Percentiles rank a stretch among this genome's conserved stretches.
Evolutionary conservation across 1,140 invertebrate species (phyloP).

Genomic region (Eubasilissa regina): DNA sequence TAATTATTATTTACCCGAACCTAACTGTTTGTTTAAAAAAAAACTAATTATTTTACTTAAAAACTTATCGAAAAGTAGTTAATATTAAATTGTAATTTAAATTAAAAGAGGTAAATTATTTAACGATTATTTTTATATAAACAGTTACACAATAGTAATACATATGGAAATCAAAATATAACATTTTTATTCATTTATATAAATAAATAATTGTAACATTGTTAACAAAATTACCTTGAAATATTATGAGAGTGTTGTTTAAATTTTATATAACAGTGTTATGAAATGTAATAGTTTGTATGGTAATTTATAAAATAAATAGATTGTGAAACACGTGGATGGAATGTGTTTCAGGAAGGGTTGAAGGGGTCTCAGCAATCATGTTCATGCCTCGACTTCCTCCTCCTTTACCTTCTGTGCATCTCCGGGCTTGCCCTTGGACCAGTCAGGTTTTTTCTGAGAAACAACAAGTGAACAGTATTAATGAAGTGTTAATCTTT

Average conservation of each 20-base stretch:
- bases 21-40: conserved; percentile 23
- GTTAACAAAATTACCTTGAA: conserved; percentile 34
- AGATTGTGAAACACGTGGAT: conserved; percentile 58
- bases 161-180: conserved; percentile 52
- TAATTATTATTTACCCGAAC: not conserved
- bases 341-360: conserved; percentile 59
- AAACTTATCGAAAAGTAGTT: conserved; percentile 6
- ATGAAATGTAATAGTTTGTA: conserved; percentile 52
- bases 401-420: conserved; percentile 91
- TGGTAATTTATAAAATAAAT: conserved; percentile 42
- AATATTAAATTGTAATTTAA: conserved; percentile 15
- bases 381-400: conserved; percentile 84
- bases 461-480: conserved; percentile 63
- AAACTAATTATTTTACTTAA: conserved; percentile 9
- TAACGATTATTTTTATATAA: conserved; percentile 50
- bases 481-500: too few species aligned
- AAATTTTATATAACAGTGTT: conserved; percentile 45
- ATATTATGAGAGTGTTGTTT: conserved; percentile 35
- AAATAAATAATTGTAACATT: conserved; percentile 45
- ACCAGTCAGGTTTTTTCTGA: conserved; percentile 93
- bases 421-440: conserved; percentile 87
- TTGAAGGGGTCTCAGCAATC: conserved; percentile 61
- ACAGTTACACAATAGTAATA: conserved; percentile 53
- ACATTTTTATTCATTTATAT: conserved; percentile 46
- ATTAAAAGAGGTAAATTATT: conserved; percentile 37